Conservation (phyloP, 1,140 invertebrate genomes). For the Sarcophaga bullata region DNA sequence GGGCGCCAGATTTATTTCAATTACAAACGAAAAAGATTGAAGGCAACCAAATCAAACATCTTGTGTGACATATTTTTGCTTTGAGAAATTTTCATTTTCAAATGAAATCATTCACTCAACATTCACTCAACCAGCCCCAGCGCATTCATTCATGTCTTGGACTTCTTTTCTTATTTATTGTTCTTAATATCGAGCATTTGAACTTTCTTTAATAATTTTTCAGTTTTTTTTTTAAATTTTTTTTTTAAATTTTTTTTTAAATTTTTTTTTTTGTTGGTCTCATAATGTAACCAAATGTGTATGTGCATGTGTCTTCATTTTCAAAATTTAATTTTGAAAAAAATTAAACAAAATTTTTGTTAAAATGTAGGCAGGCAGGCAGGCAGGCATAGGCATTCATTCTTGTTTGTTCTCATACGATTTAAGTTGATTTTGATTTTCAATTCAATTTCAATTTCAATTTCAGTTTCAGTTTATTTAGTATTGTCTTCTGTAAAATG, state of each 20-base stretch:
- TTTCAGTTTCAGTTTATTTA: neutral
- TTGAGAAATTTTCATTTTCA: neutral
- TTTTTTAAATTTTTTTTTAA: neutral
- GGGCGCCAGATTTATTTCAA: conserved; percentile 2
- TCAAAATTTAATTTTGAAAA: conserved; percentile 34
- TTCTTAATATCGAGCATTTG: neutral
- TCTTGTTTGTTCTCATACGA: too few species aligned
- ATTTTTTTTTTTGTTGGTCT: neutral
- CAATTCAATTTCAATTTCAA: too few species aligned
- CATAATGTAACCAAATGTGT: conserved; percentile 34
- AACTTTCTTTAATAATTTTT: conserved; percentile 14
- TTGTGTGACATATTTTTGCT: conserved; percentile 8
- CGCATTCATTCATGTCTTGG: too few species aligned
- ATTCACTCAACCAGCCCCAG: too few species aligned
- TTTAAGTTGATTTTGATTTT: too few species aligned
- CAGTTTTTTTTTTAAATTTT: neutral
- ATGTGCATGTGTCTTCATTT: conserved; percentile 37
- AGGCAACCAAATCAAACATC: neutral
- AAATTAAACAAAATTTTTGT: conserved; percentile 34
- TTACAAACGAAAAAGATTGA: neutral
- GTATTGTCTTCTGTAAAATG: neutral
- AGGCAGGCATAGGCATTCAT: too few species aligned
- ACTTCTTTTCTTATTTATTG: neutral
- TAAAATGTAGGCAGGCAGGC: neutral
- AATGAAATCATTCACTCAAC: too few species aligned